phyloP scores from a whole-genome alignment of 2,113 vertebrate genomes.

The Hypanus sabinus region DNA sequence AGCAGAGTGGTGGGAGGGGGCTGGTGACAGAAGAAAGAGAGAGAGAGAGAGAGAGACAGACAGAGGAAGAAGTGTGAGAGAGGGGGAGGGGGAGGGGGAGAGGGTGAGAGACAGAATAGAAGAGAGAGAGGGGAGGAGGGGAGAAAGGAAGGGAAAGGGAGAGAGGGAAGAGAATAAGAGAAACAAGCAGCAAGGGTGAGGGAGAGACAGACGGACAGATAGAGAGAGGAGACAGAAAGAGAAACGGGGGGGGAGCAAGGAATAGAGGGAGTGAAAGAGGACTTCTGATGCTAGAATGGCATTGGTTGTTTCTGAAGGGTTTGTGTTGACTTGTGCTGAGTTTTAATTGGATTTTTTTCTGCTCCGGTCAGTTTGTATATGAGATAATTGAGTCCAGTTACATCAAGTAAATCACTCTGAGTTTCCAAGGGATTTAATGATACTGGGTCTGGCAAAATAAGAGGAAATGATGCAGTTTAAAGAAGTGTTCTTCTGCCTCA shows the following conservation, averaged over 20 bases:
- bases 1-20: too few relatives aligned
- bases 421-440: constrained; percentile 25
- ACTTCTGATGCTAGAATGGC: background rate
- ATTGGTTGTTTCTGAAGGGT: background rate
- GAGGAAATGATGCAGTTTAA: constrained; percentile 21
- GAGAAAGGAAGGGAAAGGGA: too few relatives aligned
- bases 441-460: constrained; percentile 19
- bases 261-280: background rate
- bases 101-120: too few relatives aligned
- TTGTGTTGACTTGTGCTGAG: background rate
- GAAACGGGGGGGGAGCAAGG: background rate
- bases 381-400: constrained; percentile 28
- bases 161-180: background rate
- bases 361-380: background rate
- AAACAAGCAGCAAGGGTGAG: background rate
- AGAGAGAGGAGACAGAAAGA: background rate
- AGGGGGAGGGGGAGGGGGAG: too few relatives aligned
- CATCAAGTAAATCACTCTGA: constrained; percentile 21
- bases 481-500: constrained; percentile 17
- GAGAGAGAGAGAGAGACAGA: too few relatives aligned
- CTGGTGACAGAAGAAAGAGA: too few relatives aligned
- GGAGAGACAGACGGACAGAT: background rate
- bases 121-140: too few relatives aligned
- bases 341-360: constrained; percentile 28
- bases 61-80: too few relatives aligned